A percentile compares a stretch with the other conserved stretches of the same genome.
phyloP scores from a whole-genome alignment of 2,113 vertebrate species.

The Ptilonorhynchus violaceus region DNA sequence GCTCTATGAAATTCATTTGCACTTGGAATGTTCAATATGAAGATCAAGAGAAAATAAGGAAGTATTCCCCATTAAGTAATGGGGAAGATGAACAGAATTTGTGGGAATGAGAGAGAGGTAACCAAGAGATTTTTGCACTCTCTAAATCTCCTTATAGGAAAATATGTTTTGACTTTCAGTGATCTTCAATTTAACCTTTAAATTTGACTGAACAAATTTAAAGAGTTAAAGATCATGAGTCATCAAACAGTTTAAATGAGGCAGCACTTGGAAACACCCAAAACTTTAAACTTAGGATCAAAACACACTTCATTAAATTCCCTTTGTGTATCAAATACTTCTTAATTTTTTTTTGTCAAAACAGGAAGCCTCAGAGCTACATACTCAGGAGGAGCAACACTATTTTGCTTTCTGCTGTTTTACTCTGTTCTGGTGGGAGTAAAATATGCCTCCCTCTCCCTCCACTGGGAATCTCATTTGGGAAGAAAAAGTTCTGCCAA shows the following conservation, averaged over 20 bases:
- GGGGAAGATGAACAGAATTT: not conserved
- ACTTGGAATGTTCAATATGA: not conserved
- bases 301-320: not conserved
- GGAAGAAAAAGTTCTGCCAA: not conserved
- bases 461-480: not conserved
- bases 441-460: not conserved
- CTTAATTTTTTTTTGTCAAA: not conserved
- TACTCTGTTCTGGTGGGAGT: not conserved
- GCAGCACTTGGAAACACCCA: not conserved
- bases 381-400: not conserved
- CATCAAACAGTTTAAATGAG: not conserved
- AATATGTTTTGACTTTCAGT: not conserved
- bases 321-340: not conserved
- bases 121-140: not conserved
- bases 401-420: not conserved
- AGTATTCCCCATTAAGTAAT: not conserved
- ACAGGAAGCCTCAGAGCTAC: not conserved
- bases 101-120: not conserved
- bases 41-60: not conserved
- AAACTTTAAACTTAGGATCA: not conserved
- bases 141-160: not conserved
- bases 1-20: not conserved
- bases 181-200: not conserved
- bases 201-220: not conserved
- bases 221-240: not conserved